Evolutionary conservation across 2,888 invertebrate genomes (phyloP).

Genomic region (Lasioglossum villosulum): DNA sequence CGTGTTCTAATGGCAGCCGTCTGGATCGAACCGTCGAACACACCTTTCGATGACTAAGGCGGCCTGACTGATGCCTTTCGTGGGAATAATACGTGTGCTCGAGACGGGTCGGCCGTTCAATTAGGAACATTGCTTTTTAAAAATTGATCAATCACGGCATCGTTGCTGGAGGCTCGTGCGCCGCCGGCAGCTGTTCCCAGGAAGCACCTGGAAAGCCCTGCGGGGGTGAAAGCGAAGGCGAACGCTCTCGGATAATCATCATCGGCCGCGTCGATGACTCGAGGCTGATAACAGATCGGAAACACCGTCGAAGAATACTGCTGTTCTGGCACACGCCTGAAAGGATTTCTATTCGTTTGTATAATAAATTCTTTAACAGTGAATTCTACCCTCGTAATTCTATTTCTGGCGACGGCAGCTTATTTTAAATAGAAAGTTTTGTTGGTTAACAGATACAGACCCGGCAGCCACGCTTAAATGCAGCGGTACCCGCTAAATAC

Average conservation of each 20-base stretch:
- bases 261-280: constrained; percentile 35
- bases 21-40: constrained; percentile 64
- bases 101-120: constrained; percentile 73
- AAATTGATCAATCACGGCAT: constrained; percentile 81
- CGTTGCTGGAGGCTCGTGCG: constrained; percentile 72
- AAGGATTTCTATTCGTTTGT: neutral
- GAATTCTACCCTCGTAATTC: neutral
- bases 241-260: constrained; percentile 64
- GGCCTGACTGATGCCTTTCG: constrained; percentile 63
- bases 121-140: constrained; percentile 82
- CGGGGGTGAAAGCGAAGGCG: constrained; percentile 65
- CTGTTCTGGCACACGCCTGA: neutral
- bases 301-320: neutral
- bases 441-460: neutral
- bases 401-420: neutral
- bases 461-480: neutral
- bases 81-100: constrained; percentile 50
- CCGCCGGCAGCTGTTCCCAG: constrained; percentile 74
- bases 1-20: constrained; percentile 32
- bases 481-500: neutral
- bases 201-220: constrained; percentile 79
- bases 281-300: neutral
- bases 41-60: constrained; percentile 83
- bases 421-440: neutral
- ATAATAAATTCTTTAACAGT: neutral